Evolutionary conservation across 2,797 vertebrate species (phyloP).

Genomic region (Serranus cabrilla): DNA sequence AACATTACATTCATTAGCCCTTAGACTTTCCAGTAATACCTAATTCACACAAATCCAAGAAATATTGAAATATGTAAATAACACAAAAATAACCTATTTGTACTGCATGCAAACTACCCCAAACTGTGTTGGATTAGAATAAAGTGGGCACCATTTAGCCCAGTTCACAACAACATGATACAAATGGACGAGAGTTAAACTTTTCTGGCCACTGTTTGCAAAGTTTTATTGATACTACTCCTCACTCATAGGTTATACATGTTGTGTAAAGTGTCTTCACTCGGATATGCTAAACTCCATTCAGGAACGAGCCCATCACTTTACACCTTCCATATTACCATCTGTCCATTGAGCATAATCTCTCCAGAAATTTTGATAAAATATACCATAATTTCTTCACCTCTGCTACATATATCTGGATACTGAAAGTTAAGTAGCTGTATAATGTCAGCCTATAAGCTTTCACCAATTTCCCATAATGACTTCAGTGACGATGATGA

Average conservation of each 20-base stretch:
- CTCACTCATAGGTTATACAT: slow-evolving; percentile 5
- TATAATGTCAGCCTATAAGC: slow-evolving; percentile 63
- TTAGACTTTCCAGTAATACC: no score
- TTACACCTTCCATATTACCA: slow-evolving; percentile 44
- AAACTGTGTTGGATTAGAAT: no score
- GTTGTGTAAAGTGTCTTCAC: slow-evolving; percentile 20
- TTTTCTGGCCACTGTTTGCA: background rate
- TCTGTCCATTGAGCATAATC: slow-evolving; percentile 65
- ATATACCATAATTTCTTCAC: slow-evolving; percentile 59
- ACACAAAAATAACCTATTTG: no score
- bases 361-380: slow-evolving; percentile 64
- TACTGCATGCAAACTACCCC: no score
- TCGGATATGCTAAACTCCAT: slow-evolving; percentile 44
- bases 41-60: no score
- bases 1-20: no score
- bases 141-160: no score
- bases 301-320: slow-evolving; percentile 35
- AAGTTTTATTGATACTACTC: background rate
- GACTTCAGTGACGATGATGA: slow-evolving; percentile 71
- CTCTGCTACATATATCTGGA: slow-evolving; percentile 52
- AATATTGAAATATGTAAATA: no score
- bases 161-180: no score
- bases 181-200: background rate
- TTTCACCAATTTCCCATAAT: slow-evolving; percentile 72
- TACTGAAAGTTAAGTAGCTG: slow-evolving; percentile 49